These are phyloP conservation scores for Porites divaricata DNA, from an alignment of 92 coral and sea anemone genomes.

Conservation along the genomic window DNA sequence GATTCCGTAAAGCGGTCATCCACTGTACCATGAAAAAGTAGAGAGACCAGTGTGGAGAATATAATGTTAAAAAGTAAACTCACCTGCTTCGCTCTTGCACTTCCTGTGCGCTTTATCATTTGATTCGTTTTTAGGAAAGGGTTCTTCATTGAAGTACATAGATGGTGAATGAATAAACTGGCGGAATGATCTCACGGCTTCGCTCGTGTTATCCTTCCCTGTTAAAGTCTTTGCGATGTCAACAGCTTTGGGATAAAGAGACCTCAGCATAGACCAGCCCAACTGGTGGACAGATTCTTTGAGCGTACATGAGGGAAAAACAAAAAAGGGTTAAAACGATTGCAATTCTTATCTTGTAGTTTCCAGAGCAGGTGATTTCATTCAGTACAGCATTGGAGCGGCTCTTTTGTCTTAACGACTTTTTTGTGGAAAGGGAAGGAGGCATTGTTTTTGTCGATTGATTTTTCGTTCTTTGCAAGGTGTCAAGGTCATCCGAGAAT, in stretches of 20 bases:
- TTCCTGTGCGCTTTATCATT: slow-evolving; percentile 67
- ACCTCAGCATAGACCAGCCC: slow-evolving; percentile 75
- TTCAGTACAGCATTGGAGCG: too few relatives aligned
- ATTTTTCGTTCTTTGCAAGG: too few relatives aligned
- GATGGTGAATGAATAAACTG: slow-evolving; percentile 66
- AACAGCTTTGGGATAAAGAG: slow-evolving; percentile 80
- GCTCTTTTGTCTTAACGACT: too few relatives aligned
- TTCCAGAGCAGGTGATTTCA: too few relatives aligned
- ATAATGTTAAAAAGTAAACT: background rate
- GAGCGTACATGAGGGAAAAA: background rate
- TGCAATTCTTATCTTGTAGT: too few relatives aligned
- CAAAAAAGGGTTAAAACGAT: background rate
- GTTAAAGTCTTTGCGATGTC: slow-evolving; percentile 74
- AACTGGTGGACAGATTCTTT: slow-evolving; percentile 81
- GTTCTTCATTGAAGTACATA: slow-evolving; percentile 85
- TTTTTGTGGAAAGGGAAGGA: too few relatives aligned
- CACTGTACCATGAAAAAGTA: too few relatives aligned
- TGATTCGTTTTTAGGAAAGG: slow-evolving; percentile 94
- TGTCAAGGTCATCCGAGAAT: too few relatives aligned
- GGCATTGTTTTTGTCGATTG: too few relatives aligned
- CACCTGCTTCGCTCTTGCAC: slow-evolving; percentile 67
- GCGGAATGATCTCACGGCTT: slow-evolving; percentile 76
- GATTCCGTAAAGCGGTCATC: too few relatives aligned
- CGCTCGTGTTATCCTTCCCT: slow-evolving; percentile 61
- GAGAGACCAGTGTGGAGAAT: too few relatives aligned